A percentile compares a stretch with the other conserved stretches of the same genome.
phyloP scores from a whole-genome alignment of 2,797 vertebrate species.

The Micromesistius poutassou region DNA sequence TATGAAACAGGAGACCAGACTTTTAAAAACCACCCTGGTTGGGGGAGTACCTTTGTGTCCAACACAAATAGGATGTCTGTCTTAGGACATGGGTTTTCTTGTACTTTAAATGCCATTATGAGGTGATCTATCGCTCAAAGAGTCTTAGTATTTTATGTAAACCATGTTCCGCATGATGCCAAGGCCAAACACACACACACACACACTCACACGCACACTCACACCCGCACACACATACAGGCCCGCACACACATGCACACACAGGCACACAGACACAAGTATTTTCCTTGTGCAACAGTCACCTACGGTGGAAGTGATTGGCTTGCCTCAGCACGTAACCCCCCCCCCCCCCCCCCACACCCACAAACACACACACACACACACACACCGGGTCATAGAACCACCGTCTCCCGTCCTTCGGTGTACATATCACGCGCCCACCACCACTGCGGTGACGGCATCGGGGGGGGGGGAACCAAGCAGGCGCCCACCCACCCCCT shows the following conservation, averaged over 20 bases:
- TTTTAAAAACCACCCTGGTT: not conserved
- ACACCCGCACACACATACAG: conserved; percentile 29
- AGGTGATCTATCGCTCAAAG: not conserved
- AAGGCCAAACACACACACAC: conserved; percentile 38
- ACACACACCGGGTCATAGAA: not conserved
- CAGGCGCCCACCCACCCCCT: not conserved
- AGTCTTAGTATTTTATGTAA: conserved; percentile 28
- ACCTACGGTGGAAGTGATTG: not conserved
- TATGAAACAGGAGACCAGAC: not conserved
- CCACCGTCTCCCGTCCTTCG: not conserved
- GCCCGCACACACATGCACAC: not conserved
- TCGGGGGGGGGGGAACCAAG: not conserved
- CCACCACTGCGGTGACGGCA: not conserved
- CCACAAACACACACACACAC: not conserved
- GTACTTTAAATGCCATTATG: conserved; percentile 1
- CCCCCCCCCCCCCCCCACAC: not conserved
- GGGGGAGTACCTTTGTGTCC: not conserved
- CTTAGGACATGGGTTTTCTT: not conserved
- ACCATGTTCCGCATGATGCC: conserved; percentile 53
- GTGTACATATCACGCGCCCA: not conserved
- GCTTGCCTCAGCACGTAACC: not conserved
- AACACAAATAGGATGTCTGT: conserved; percentile 1
- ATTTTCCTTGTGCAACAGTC: not conserved
- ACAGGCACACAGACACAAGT: not conserved
- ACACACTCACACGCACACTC: conserved; percentile 16